Evolutionary conservation across 1,140 invertebrate genomes (phyloP), one percentile per base, ranked within the genome.

Genomic region (Bombyx mandarina): DNA sequence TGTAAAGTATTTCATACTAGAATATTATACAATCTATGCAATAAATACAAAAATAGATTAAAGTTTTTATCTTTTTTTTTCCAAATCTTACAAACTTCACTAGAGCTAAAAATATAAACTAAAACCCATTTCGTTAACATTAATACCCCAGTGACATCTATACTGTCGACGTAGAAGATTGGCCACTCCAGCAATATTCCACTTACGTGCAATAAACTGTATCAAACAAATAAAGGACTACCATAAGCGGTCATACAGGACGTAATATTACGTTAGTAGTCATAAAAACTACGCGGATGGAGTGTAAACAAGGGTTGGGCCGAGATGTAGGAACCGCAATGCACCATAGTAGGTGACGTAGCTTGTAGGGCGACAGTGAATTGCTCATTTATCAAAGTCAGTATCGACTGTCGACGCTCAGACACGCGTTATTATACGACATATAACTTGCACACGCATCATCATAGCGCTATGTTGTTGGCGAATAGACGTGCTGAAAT

Each of bases 361-460:
- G 79, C 75, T 82, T 67, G 76, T 84, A 71, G 74, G 77, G 75
- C 72, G 77, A 82, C 79, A 79, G 66, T 75, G 69, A 71, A 65
- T 76, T 54, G 71, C 70, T 82, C 81, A 77, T 84, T 86, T 84
- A 86, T 84, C 82, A 86, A 82, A 84, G 82, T 79, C 80, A 81
- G 82, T 86, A 84, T 84, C 77, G 75, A 69, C 77, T 79, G 80
- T 76, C 79, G 71, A 69, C 75, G 58, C 49, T 67, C 79, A 76
- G 54, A 56, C 54, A 56, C 54, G 49, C 46, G 46, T 69, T 75
- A 79, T 77, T 79, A 73, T 71, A 70, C 66, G 67, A 69, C 67
- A 70, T 76, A 76, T 77, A 77, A 79, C 75, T 79, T 79, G 68
- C 75, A 73, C 71, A 71, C 71, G 65, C 67, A 63, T 72, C 49